Conservation (phyloP, 2,113 vertebrate genomes). For the Perca flavescens region DNA sequence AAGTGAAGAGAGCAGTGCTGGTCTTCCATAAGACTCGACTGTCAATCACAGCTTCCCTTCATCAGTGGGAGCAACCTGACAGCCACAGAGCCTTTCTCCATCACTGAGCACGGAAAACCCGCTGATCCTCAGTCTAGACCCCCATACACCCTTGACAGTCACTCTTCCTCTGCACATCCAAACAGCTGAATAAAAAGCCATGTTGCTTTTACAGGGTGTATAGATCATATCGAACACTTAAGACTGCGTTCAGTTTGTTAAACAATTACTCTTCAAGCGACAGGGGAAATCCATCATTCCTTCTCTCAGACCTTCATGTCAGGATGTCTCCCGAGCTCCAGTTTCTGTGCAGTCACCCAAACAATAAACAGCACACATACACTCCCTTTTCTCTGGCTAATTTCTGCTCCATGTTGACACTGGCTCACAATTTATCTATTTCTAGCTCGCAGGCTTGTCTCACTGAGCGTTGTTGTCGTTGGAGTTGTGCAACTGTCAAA, state of each 20-base stretch:
- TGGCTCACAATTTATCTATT: conserved; percentile 73
- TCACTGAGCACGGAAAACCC: conserved; percentile 71
- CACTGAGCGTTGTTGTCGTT: conserved; percentile 48
- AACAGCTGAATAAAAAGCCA: conserved; percentile 33
- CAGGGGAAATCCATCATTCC: conserved; percentile 37
- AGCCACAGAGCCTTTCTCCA: conserved; percentile 74
- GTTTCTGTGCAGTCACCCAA: conserved; percentile 58
- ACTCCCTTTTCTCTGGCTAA: conserved; percentile 50
- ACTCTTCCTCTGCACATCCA: conserved; percentile 27
- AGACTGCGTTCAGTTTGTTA: conserved; percentile 42
- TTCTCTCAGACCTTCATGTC: conserved; percentile 39
- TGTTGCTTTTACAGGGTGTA: conserved; percentile 24
- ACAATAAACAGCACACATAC: conserved; percentile 54
- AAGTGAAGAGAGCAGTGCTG: conserved; percentile 42
- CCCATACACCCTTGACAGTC: conserved; percentile 31
- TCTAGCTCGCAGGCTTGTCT: conserved; percentile 70
- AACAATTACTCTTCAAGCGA: conserved; percentile 41
- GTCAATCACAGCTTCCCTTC: conserved; percentile 70
- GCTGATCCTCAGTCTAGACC: conserved; percentile 74
- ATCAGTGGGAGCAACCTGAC: conserved; percentile 62
- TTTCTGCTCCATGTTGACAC: conserved; percentile 66
- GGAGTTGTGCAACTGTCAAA: conserved; percentile 72
- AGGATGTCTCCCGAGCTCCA: conserved; percentile 37
- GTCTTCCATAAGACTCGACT: conserved; percentile 54
- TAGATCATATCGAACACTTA: conserved; percentile 18